Evolutionary conservation across 2,113 vertebrate species (phyloP), one percentile per base, ranked within the genome.

Genomic region (Myrmophylax atrothorax): DNA sequence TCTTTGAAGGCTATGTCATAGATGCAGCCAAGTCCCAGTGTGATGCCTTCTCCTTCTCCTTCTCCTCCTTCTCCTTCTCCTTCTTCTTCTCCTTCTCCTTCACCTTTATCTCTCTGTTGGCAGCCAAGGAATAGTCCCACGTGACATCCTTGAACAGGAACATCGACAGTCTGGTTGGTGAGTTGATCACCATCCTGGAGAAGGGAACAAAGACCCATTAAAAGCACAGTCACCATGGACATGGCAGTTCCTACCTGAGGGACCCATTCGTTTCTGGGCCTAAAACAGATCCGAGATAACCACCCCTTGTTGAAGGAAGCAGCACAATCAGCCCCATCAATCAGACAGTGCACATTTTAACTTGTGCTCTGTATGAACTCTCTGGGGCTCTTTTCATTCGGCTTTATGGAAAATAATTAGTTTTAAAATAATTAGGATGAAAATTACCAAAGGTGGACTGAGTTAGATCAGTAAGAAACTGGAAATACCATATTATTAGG

Each of bases 121-220:
- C 1, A 0, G 25, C 24, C 9, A 83, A 20, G 5, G 73, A 75
- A 35, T 99, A 98, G 81, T 99, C 98, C 99, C 99, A 99, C 15
- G 74, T 67, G 52, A 98, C 93, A 5, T 98, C 93, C 69, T 98
- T 96, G 78, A 99, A 99, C 96, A 98, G 97, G 44, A 98, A 98
- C 87, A 98, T 79, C 96, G 98, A 53, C 70, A 99, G 81, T 0
- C 95, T 91, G 53, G 96, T 87, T 17, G 93, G 82, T 0, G 97
- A 98, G 84, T 99, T 99, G 95, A 98, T 98, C 87, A 99, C 83
- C 79, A 99, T 97, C 87, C 99, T 99, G 89, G 56, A 83, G 84
- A 44, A 66, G 58, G 52, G 40, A 79, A 62, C n/a, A 10, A 9
- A 47, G 35, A 58, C 52, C 29, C 5, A 0, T 20, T 6, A 38